Conservation (phyloP, 2,113 vertebrate species). For the Notiomystis cincta region DNA sequence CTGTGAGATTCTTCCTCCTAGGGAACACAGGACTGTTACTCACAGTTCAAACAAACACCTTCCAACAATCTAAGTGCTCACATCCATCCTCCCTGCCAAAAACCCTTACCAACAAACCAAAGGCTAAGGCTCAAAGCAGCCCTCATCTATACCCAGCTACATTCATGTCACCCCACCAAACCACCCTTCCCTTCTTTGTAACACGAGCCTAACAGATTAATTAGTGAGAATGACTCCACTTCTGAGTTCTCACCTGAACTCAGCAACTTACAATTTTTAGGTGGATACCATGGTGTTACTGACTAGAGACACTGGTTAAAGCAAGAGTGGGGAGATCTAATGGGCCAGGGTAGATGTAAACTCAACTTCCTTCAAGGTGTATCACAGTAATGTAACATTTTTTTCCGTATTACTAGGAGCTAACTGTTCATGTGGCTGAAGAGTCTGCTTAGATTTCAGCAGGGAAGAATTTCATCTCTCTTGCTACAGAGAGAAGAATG, state of each 20-base stretch:
- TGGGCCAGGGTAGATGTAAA: neutral
- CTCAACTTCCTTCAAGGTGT: neutral
- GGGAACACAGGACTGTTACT: conserved; percentile 19
- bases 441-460: neutral
- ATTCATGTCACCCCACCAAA: neutral
- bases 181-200: neutral
- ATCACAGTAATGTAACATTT: neutral
- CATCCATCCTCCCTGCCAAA: neutral
- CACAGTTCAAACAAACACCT: neutral
- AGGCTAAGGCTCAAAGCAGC: neutral
- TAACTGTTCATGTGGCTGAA: neutral
- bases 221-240: neutral
- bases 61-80: neutral
- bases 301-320: neutral
- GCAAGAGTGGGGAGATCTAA: neutral
- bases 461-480: neutral
- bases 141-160: neutral
- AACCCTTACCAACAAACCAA: neutral
- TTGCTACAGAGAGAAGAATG: neutral
- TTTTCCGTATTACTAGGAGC: neutral
- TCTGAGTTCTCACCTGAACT: neutral
- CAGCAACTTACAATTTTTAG: neutral
- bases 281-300: neutral
- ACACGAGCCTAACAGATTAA: neutral
- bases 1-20: conserved; percentile 80